A percentile compares a stretch with the other conserved stretches of the same genome.
Conservation (phyloP, 2,888 invertebrate species). For the Abrostola triplasia region DNA sequence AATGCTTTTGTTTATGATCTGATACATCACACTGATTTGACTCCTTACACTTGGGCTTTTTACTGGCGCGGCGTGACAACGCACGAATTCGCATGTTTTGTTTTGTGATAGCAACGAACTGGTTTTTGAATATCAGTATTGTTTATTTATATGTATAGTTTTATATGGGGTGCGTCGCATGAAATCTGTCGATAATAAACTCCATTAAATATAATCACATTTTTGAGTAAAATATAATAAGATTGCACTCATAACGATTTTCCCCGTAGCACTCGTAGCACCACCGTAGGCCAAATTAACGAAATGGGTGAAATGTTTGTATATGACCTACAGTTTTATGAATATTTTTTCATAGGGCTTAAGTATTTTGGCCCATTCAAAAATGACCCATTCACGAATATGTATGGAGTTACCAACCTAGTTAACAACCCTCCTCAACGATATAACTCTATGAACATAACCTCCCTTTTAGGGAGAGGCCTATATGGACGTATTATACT, state of each 20-base stretch:
- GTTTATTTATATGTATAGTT: background rate
- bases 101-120: constrained; percentile 1
- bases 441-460: background rate
- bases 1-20: constrained; percentile 48
- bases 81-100: background rate
- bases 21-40: constrained; percentile 22
- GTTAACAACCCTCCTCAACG: background rate
- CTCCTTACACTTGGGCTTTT: constrained; percentile 15
- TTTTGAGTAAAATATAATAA: background rate
- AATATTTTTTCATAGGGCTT: too few relatives aligned
- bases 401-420: background rate
- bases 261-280: constrained; percentile 57
- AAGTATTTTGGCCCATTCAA: constrained; percentile 3
- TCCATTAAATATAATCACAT: background rate
- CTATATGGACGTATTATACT: background rate
- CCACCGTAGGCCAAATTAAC: constrained; percentile 45
- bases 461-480: constrained; percentile 1
- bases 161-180: background rate
- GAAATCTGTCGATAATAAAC: background rate
- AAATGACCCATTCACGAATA: constrained; percentile 3
- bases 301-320: constrained; percentile 22
- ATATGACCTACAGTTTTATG: constrained; percentile 1
- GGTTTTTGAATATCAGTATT: background rate
- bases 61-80: background rate
- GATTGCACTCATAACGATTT: constrained; percentile 12